These are phyloP conservation scores for Maniola jurtina DNA, from an alignment of 1,140 invertebrate species.

Conservation along the genomic window DNA sequence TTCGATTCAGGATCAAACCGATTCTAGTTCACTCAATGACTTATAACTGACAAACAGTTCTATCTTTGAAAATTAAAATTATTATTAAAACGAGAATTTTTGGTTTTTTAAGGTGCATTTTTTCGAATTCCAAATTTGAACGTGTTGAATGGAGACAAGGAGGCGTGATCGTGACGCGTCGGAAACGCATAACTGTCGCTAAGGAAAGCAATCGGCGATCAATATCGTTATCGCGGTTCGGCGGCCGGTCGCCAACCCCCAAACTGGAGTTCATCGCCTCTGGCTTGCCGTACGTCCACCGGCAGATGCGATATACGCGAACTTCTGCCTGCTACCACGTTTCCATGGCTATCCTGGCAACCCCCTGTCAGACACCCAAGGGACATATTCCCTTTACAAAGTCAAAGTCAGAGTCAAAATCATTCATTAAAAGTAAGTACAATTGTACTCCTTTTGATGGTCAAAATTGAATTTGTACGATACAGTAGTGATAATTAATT, in stretches of 20 bases:
- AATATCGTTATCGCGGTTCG: slow-evolving; percentile 40
- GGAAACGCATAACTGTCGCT: slow-evolving; percentile 31
- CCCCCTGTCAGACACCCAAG: no score
- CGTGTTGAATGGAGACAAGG: background rate
- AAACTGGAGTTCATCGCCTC: slow-evolving; percentile 38
- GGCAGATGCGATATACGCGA: slow-evolving; percentile 14
- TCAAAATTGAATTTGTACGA: no score
- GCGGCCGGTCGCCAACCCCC: slow-evolving; percentile 38
- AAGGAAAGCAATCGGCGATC: slow-evolving; percentile 36
- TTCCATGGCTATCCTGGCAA: background rate
- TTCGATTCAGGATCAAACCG: no score
- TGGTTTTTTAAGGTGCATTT: background rate
- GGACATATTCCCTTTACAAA: no score
- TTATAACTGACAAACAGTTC: no score
- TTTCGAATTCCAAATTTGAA: no score
- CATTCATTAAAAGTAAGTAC: no score
- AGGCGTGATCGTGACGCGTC: slow-evolving; percentile 22
- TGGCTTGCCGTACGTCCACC: slow-evolving; percentile 13
- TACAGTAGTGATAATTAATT: no score
- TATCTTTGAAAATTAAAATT: no score
- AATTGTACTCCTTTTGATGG: no score
- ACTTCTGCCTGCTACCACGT: slow-evolving; percentile 1
- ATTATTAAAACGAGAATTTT: background rate
- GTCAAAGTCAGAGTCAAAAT: no score
- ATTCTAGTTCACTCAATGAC: no score